Conservation (phyloP, 2,888 invertebrate species). For the Digitonthophagus gazella region DNA sequence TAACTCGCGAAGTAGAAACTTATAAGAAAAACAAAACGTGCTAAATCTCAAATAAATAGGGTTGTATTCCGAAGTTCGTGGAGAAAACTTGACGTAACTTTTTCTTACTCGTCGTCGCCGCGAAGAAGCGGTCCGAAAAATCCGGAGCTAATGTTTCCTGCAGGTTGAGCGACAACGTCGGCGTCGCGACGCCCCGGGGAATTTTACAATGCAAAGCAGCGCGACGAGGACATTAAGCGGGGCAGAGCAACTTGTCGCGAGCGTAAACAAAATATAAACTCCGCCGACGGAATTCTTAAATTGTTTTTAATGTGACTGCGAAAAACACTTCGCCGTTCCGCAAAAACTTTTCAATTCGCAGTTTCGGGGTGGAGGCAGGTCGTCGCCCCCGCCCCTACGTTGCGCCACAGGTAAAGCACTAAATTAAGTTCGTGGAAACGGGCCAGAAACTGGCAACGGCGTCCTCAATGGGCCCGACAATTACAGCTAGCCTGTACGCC, state of each 20-base stretch:
- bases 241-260: constrained; percentile 7
- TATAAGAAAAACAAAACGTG: not conserved
- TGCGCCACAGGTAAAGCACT: not conserved
- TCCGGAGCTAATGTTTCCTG: not conserved
- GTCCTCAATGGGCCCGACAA: not conserved
- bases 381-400: not conserved
- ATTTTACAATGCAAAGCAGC: constrained; percentile 10
- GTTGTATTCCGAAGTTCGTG: not conserved
- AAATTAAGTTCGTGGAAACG: not conserved
- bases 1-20: not conserved
- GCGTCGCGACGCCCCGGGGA: not conserved
- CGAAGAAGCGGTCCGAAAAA: not conserved
- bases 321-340: constrained; percentile 32
- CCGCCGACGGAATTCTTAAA: constrained; percentile 31
- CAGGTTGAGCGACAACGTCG: not conserved
- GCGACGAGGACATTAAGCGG: constrained; percentile 5
- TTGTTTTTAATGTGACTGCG: constrained; percentile 36
- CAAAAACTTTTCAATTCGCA: constrained; percentile 4
- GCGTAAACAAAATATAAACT: constrained; percentile 14
- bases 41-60: not conserved
- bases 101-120: not conserved
- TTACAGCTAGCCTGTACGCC: constrained; percentile 9
- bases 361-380: not conserved
- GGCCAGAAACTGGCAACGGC: not conserved
- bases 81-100: not conserved